phyloP scores from a whole-genome alignment of 2,888 invertebrate species.

The Theretra japonica region DNA sequence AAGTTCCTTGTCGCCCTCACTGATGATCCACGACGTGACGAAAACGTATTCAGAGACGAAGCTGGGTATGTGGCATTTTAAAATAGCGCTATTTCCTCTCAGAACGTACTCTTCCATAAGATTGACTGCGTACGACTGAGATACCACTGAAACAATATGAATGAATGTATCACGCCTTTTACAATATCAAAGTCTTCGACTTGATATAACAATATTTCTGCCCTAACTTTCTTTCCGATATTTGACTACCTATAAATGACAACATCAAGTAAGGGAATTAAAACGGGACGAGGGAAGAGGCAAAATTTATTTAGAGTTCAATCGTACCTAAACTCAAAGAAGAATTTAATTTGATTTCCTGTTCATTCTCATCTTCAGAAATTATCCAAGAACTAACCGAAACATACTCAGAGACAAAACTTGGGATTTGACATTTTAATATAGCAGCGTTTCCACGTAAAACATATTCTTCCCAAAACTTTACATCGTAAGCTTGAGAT shows the following conservation, averaged over 20 bases:
- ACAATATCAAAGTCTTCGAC: background rate
- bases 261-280: background rate
- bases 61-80: constrained; percentile 97
- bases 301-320: background rate
- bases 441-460: constrained; percentile 95
- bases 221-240: background rate
- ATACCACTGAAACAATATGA: constrained; percentile 90
- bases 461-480: constrained; percentile 97
- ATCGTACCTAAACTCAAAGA: constrained; percentile 68
- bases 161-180: constrained; percentile 2
- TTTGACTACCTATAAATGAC: background rate
- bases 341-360: constrained; percentile 70
- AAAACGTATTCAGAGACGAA: constrained; percentile 96
- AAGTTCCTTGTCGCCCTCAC: constrained; percentile 85
- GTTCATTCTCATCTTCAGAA: constrained; percentile 86
- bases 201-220: background rate
- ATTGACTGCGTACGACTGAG: constrained; percentile 95
- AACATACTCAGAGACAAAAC: constrained; percentile 96
- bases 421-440: constrained; percentile 96
- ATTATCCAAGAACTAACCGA: constrained; percentile 94
- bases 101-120: constrained; percentile 97
- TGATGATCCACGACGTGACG: constrained; percentile 94
- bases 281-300: constrained; percentile 4
- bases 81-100: constrained; percentile 94
- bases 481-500: constrained; percentile 94